Conservation (phyloP, 2,797 vertebrate genomes). For the Rhynchonycteris naso region DNA sequence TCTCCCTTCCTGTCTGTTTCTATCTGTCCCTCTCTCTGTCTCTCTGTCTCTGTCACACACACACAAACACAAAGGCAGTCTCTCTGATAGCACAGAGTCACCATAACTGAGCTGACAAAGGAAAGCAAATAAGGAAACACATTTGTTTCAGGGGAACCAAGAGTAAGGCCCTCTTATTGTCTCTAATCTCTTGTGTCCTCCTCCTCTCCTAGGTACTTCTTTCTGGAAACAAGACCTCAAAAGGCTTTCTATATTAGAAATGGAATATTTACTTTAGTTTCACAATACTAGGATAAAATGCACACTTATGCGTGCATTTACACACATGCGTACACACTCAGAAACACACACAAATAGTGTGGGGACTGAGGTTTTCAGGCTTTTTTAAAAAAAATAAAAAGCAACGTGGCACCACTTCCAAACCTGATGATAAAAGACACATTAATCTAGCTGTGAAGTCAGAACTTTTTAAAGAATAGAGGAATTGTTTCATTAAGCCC, state of each 20-base stretch:
- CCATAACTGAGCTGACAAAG: conserved; percentile 25
- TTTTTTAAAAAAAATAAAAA: not conserved
- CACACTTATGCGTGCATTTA: accelerated
- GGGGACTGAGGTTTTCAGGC: not conserved
- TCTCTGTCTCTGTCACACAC: no score
- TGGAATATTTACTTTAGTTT: conserved; percentile 73
- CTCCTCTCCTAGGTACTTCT: not conserved
- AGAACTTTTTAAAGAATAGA: conserved; percentile 43
- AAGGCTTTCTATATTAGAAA: conserved; percentile 54
- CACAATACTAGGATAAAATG: not conserved
- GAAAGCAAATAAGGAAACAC: conserved; percentile 53
- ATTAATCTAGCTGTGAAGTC: not conserved
- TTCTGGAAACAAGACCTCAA: conserved; percentile 59
- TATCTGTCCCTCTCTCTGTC: no score
- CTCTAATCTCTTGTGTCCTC: not conserved
- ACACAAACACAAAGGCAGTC: not conserved
- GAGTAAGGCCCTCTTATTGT: conserved; percentile 13
- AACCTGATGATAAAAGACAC: conserved; percentile 53
- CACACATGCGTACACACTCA: not conserved
- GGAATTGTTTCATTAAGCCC: conserved; percentile 66
- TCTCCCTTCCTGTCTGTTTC: no score
- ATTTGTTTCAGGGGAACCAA: conserved; percentile 54
- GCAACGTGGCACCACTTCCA: not conserved
- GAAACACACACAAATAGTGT: not conserved
- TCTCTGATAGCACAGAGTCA: not conserved